A percentile compares a stretch with the other conserved stretches of the same genome.
These are phyloP conservation scores for Phoeniculus purpureus DNA, from an alignment of 2,797 vertebrate genomes.

Conservation along the genomic window DNA sequence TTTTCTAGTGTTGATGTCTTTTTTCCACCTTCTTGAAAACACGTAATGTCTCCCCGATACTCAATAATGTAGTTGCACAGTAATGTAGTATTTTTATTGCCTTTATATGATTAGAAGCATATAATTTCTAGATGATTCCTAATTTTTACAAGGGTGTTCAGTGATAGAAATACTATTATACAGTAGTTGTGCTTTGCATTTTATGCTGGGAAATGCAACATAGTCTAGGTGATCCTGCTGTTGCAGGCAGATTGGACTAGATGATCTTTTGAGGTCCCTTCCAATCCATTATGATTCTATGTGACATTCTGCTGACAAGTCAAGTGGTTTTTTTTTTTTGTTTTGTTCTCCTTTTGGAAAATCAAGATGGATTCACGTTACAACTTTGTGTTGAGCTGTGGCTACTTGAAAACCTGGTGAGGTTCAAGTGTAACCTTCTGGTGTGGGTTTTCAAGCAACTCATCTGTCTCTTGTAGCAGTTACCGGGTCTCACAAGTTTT, in stretches of 20 bases:
- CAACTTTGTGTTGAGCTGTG: neutral
- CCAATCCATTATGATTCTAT: too few species aligned
- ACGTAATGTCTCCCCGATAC: neutral
- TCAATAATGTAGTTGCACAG: neutral
- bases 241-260: too few species aligned
- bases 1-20: neutral
- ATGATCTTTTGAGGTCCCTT: too few species aligned
- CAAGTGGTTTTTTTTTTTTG: neutral
- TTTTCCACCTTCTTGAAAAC: neutral
- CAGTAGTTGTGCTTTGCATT: neutral
- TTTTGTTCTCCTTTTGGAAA: neutral
- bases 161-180: neutral
- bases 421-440: neutral
- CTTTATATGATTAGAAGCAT: neutral
- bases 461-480: neutral
- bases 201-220: neutral
- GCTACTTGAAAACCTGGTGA: neutral
- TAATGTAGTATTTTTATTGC: neutral
- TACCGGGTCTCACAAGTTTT: constrained; percentile 10
- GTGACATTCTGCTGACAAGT: neutral
- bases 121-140: neutral
- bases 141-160: neutral
- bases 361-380: neutral
- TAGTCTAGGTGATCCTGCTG: too few species aligned
- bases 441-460: neutral